Evolutionary conservation across 2,888 invertebrate genomes (phyloP).

Genomic region (Heliothis peltigera): DNA sequence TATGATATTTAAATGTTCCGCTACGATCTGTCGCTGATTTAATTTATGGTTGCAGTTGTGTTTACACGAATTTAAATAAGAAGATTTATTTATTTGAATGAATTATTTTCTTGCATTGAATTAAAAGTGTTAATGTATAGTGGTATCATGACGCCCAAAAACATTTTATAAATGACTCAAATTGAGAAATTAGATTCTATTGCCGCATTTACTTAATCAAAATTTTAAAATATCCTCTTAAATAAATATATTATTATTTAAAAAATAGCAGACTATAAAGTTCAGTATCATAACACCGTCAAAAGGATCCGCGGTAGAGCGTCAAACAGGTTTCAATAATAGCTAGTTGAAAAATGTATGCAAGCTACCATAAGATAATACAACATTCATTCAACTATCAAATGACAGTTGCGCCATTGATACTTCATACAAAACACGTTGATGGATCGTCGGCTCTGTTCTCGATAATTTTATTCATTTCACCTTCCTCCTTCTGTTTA

Average conservation of each 20-base stretch:
- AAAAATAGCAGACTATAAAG: too few relatives aligned
- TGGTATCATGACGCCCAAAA: too few relatives aligned
- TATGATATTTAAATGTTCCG: conserved; percentile 34
- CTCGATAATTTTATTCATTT: conserved; percentile 40
- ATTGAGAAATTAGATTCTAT: too few relatives aligned
- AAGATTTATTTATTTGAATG: neutral
- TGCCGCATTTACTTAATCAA: too few relatives aligned
- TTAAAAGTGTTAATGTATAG: neutral
- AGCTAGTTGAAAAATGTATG: conserved; percentile 27
- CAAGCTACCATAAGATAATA: conserved; percentile 12
- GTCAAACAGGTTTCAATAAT: conserved; percentile 22
- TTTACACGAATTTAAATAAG: conserved; percentile 5
- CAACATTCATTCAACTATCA: conserved; percentile 29
- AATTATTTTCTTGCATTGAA: neutral
- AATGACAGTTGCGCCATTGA: conserved; percentile 41
- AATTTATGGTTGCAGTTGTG: conserved; percentile 13
- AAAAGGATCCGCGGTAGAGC: neutral
- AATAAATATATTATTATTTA: too few relatives aligned
- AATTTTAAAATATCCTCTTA: too few relatives aligned
- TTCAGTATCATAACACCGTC: neutral
- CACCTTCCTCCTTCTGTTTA: conserved; percentile 24
- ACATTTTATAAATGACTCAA: too few relatives aligned
- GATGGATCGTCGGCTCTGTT: conserved; percentile 34
- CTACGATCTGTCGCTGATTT: conserved; percentile 21
- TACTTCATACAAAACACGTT: conserved; percentile 19